These are phyloP conservation scores for Sepioteuthis lessoniana DNA, from an alignment of 2,888 invertebrate species.

Conservation along the genomic window DNA sequence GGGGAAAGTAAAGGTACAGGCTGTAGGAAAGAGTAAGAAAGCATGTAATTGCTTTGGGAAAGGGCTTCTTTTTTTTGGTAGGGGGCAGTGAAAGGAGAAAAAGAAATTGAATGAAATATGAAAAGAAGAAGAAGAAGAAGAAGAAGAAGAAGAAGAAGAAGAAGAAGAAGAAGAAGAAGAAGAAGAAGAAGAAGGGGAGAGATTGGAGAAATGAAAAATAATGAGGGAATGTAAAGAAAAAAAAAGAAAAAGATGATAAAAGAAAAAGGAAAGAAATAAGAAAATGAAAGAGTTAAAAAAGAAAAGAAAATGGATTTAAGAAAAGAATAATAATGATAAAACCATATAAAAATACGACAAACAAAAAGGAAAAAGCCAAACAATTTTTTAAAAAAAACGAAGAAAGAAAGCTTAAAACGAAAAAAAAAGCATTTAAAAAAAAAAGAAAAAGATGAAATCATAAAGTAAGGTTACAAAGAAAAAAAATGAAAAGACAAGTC, in stretches of 20 bases:
- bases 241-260: neutral
- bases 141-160: neutral
- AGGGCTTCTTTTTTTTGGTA: neutral
- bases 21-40: neutral
- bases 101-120: neutral
- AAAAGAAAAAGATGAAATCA: neutral
- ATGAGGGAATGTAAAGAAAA: too few relatives aligned
- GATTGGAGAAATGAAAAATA: neutral
- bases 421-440: too few relatives aligned
- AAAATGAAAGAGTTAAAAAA: neutral
- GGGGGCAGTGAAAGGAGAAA: neutral
- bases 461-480: neutral
- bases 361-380: neutral
- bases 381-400: too few relatives aligned
- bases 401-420: neutral
- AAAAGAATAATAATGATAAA: too few relatives aligned
- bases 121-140: neutral
- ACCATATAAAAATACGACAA: neutral
- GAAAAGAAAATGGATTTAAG: too few relatives aligned
- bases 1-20: neutral
- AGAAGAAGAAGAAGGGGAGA: neutral
- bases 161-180: neutral
- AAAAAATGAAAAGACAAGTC: neutral
- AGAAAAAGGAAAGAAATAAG: neutral
- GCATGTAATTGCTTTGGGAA: neutral